Base-by-base conservation (phyloP, 2,888 invertebrate genomes). In the Melanostoma mellinum region DNA sequence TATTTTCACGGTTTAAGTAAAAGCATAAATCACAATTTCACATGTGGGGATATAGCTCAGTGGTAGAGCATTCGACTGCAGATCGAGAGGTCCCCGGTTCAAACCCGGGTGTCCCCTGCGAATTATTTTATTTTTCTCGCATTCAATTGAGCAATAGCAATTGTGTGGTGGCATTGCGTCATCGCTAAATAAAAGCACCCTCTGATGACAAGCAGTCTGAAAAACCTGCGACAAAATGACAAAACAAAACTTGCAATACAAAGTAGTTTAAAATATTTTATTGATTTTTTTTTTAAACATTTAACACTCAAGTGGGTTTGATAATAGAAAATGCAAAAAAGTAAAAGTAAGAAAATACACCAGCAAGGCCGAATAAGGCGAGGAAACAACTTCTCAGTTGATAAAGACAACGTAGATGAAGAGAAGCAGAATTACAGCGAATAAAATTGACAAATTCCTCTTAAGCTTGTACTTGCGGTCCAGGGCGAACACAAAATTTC, bases 381-480 rank as follows among this genome's bases (percentile, higher is more conserved):
- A 1, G 30, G 3, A 3, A n/a, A 33, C 6, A 0, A 0, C 2
- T 2, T 44, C 42, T 68, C 36, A 82, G 8, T 53, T 68, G 8
- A 82, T 46, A 8, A 82, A 78, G 8, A 85, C 92, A 2, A 84
- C 32, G 50, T 79, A 84, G 30, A 79, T 58, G 38, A 82, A 82
- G 36, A 82, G 61, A 3, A 73, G 0, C n/a, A 75, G 30, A n/a
- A 90, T 87, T 3, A 86, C 86, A 10, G 87, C 4, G 44, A 89
- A 86, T 20, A 88, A 86, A 33, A 86, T 77, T 6, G 86, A 80
- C 4, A 90, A 85, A 35, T 88, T 88, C 67, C 88, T 88, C 55
- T 89, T 90, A 3, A 90, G 68, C 44, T 90, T 87, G 72, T 90
- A 90, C 84, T 89, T 88, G 6, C 86, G 87, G 42, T 90, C 88